Evolutionary conservation across 2,888 invertebrate genomes (phyloP), one percentile per base, ranked within the genome.

Genomic region (Acleris emargana): DNA sequence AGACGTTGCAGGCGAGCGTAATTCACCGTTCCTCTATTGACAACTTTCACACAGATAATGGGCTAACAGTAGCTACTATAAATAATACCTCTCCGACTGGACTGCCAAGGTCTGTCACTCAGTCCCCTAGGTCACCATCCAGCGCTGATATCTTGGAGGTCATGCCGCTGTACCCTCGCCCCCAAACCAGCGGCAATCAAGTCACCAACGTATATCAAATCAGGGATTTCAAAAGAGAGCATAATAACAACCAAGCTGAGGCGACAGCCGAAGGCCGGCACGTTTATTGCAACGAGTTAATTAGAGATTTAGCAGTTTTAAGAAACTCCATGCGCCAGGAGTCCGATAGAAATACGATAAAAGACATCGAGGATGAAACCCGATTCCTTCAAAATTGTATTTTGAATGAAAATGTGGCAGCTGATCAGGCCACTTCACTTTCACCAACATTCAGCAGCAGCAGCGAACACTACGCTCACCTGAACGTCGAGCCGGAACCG

Each of bases 121-220:
- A 82, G 47, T 79, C 88, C 0, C 91, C 94, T 1, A 88, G 93
- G 47, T 93, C 94, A 7, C 88, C 94, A 50, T 93, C 93, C 28
- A 94, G 93, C 82, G 91, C 88, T 58, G 93, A 94, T 69, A 93
- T 93, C 67, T 80, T 93, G 51, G 94, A 93, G 76, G 93, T 93
- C 1, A 93, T 93, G 81, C 92, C 93, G 1, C 77, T 94, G 16
- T 90, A 92, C 72, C 91, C 93, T 49, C 80, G 88, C 51, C 75
- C 89, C 42, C 81, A 88, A 75, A 74, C 82, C 60, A 79, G 82
- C 74, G 76, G 76, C 64, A 88, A 83, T 71, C 91, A 91, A 72
- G 89, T 89, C 18, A 88, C 93, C 49, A 94, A 94, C 83, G 83
- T 94, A 2, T 94, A 94, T 76, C 93, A 94, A 72, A 71, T 92